Evolutionary conservation across 2,797 vertebrate genomes (phyloP), one percentile per base, ranked within the genome.

Genomic region (Melanogrammus aeglefinus): DNA sequence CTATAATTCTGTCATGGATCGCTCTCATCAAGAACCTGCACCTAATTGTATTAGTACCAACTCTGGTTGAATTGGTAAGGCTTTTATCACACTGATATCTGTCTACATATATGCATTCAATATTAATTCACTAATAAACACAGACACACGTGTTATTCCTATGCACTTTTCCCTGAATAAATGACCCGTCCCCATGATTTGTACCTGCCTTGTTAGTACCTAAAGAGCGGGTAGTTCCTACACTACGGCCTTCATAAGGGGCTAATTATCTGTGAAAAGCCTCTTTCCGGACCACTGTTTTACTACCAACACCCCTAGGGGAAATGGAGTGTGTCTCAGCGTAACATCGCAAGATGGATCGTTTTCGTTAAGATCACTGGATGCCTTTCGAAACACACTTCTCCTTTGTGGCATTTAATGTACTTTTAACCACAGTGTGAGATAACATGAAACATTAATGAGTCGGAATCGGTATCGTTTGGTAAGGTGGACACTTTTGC

Each of bases 251-350:
- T 82, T 57, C 51, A 84, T 74, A 72, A 6, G 86, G 78, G 80
- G 83, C 85, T 88, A 91, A 92, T 92, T 92, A 81, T 47, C 76
- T 41, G 77, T 90, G 84, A 88, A 92, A 92, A 90, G 90, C 90
- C 79, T 83, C 85, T 79, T 76, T 85, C 84, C 83, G 90, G 72
- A 83, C 80, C 72, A 83, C 75, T 73, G 79, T 82, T 80, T 76
- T 81, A 70, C 79, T 81, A 83, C 72, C 80, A 78, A 76, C 82
- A 83, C 83, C 44, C 73, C 75, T 21, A 76, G 73, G 36, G 41
- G 82, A n/a, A 8, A 70, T 71, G 77, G 41, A 63, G 31, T 33
- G 57, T 51, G 47, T 21, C 47, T 51, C 35, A 73, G 51, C n/a
- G 33, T 73, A 72, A 75, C 73, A 44, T 14, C 9, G 8, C 24